Evolutionary conservation across 2,113 vertebrate species (phyloP).

Genomic region (Falco punctatus): DNA sequence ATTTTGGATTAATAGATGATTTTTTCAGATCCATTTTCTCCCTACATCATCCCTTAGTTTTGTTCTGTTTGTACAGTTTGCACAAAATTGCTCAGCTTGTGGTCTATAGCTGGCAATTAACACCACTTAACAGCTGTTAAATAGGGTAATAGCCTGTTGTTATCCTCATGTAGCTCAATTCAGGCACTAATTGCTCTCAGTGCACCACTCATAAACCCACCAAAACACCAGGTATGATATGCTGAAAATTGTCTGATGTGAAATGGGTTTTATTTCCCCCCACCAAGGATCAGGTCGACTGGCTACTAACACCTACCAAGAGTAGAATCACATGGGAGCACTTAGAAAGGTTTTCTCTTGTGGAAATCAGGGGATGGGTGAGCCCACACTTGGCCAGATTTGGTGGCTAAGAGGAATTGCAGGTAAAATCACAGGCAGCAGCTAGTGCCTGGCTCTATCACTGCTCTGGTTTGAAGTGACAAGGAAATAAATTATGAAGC

Average conservation of each 20-base stretch:
- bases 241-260: neutral
- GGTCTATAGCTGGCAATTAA: conserved; percentile 75
- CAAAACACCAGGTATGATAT: conserved; percentile 41
- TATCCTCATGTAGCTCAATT: conserved; percentile 66
- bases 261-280: neutral
- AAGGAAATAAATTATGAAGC: neutral
- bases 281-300: neutral
- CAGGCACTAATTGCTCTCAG: conserved; percentile 69
- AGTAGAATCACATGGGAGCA: neutral
- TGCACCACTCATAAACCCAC: conserved; percentile 46
- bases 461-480: neutral
- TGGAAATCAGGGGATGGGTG: accelerated
- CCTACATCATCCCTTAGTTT: conserved; percentile 57
- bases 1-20: neutral
- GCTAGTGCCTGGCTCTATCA: accelerated
- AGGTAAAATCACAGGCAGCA: neutral
- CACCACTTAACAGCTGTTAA: conserved; percentile 75
- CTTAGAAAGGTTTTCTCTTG: neutral
- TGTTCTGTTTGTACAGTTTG: conserved; percentile 64
- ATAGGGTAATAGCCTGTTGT: conserved; percentile 61
- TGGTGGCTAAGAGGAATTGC: neutral
- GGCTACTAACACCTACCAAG: neutral
- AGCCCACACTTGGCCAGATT: neutral
- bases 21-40: conserved; percentile 24
- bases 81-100: conserved; percentile 66